Conservation (phyloP, 2,797 vertebrate species). For the Mycteria americana region DNA sequence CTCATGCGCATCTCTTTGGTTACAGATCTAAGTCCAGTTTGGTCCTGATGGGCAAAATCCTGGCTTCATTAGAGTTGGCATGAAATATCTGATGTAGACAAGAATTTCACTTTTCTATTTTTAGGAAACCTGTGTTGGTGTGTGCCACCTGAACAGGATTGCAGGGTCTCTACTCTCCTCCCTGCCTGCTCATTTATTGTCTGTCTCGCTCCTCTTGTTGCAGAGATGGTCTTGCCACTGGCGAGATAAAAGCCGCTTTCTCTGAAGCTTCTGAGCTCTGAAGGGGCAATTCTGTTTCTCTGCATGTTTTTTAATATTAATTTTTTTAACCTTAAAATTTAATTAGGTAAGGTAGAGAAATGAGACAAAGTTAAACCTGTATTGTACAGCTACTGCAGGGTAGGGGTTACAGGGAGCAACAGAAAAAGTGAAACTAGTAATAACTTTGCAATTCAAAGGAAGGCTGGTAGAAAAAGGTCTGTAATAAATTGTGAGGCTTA, state of each 20-base stretch:
- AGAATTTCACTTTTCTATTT: neutral
- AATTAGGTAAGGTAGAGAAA: neutral
- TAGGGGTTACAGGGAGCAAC: neutral
- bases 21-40: neutral
- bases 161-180: neutral
- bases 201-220: neutral
- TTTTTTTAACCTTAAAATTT: neutral
- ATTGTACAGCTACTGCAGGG: neutral
- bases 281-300: neutral
- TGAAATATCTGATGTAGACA: neutral
- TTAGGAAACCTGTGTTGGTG: neutral
- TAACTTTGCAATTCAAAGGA: constrained; percentile 5
- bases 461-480: neutral
- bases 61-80: neutral
- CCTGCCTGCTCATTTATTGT: neutral
- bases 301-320: neutral
- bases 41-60: neutral
- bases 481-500: neutral
- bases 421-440: neutral
- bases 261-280: neutral
- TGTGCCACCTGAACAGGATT: neutral
- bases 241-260: neutral
- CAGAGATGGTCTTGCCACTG: neutral
- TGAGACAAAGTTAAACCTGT: neutral
- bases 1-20: neutral